Conservation (phyloP, 2,113 vertebrate genomes). For the Chlamydotis undulata region DNA sequence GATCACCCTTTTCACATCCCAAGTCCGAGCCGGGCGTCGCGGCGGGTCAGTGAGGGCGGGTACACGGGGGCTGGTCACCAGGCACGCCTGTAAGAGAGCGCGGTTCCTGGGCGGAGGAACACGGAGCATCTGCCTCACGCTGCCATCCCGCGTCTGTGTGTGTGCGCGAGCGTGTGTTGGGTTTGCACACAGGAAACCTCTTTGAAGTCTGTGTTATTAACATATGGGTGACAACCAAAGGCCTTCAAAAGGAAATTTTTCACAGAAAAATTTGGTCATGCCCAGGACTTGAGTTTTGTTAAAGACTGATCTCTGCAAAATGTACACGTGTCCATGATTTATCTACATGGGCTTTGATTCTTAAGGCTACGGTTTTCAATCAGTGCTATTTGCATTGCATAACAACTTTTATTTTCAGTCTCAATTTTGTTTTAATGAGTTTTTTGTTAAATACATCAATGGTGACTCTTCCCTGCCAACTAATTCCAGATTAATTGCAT, state of each 20-base stretch:
- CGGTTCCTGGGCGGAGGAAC: fast-evolving
- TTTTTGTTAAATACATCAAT: slow-evolving; percentile 41
- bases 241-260: not conserved
- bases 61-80: not conserved
- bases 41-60: not conserved
- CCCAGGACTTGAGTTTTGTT: not conserved
- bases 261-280: fast-evolving
- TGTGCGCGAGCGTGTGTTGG: not conserved
- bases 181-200: not conserved
- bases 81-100: no score
- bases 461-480: not conserved
- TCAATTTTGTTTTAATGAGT: slow-evolving; percentile 30
- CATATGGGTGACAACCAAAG: fast-evolving
- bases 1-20: not conserved
- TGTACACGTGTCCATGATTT: not conserved
- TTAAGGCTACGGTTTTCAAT: slow-evolving; percentile 10
- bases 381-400: not conserved
- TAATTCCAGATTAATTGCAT: slow-evolving; percentile 37
- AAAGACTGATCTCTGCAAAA: not conserved
- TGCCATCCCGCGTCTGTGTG: no score
- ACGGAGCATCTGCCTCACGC: not conserved
- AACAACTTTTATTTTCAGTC: not conserved
- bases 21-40: fast-evolving
- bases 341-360: not conserved
- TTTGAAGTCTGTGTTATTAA: fast-evolving